Evolutionary conservation across 2,113 vertebrate species (phyloP).

Genomic region (Serinus canaria): DNA sequence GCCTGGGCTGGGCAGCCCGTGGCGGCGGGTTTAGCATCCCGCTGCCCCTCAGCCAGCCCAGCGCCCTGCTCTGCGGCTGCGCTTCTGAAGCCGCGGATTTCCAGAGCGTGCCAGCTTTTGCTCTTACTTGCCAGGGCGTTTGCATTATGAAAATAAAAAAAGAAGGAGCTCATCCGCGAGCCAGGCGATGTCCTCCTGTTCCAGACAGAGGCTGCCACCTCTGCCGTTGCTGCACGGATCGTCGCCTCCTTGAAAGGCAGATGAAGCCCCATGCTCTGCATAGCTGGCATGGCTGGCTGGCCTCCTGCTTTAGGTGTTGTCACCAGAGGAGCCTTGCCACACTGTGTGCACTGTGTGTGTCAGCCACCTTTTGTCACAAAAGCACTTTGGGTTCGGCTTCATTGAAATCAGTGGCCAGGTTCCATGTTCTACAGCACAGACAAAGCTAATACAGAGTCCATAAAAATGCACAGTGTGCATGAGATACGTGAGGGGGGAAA

Average conservation of each 20-base stretch:
- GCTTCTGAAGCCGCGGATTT: background rate
- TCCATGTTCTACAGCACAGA: background rate
- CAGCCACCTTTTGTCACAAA: background rate
- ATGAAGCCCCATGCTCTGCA: background rate
- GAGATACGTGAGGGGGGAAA: background rate
- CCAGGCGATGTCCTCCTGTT: too few species aligned
- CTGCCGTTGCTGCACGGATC: fast-evolving
- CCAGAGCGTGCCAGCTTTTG: background rate
- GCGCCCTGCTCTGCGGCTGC: fast-evolving
- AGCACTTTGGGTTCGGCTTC: background rate
- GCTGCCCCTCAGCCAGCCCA: background rate
- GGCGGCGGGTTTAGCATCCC: background rate
- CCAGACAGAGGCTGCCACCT: background rate
- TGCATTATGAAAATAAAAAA: background rate
- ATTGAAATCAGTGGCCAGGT: background rate
- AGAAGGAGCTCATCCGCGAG: fast-evolving
- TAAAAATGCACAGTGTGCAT: background rate
- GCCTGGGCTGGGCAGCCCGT: too few species aligned
- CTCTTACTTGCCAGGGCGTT: background rate
- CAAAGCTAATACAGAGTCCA: fast-evolving
- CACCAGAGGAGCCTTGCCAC: background rate
- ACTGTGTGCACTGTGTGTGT: background rate
- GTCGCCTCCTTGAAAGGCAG: background rate
- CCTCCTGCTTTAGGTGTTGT: background rate
- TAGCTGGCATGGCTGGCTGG: background rate